Conservation (phyloP, 1,140 invertebrate genomes). For the Contarinia nasturtii region DNA sequence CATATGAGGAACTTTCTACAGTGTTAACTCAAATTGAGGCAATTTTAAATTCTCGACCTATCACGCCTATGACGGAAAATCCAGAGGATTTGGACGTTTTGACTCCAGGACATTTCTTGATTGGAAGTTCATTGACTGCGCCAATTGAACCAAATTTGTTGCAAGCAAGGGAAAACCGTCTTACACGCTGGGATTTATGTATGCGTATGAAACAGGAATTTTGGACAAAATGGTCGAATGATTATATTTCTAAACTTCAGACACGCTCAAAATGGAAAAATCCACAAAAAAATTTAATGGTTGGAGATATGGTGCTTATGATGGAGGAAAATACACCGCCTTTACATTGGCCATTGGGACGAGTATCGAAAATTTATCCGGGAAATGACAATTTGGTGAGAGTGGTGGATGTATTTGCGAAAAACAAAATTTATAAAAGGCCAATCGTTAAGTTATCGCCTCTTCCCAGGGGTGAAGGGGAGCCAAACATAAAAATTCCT, state of each 20-base stretch:
- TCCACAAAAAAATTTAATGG: constrained; percentile 5
- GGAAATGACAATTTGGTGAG: constrained; percentile 11
- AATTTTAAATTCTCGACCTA: constrained; percentile 14
- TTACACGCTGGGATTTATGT: constrained; percentile 10
- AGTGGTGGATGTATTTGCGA: constrained; percentile 8
- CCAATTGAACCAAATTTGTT: constrained; percentile 5
- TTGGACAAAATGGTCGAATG: constrained; percentile 11
- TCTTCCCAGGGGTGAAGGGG: no score
- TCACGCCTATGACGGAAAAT: constrained; percentile 11
- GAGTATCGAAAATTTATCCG: constrained; percentile 6
- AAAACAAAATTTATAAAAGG: no score
- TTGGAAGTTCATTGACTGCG: constrained; percentile 11
- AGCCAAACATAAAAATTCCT: no score
- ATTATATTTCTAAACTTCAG: constrained; percentile 9
- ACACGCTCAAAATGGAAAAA: constrained; percentile 10
- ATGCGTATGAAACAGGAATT: constrained; percentile 7
- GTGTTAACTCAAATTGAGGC: constrained; percentile 14
- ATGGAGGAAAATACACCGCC: constrained; percentile 10
- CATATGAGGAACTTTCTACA: constrained; percentile 12
- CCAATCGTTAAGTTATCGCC: no score
- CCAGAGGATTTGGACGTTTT: constrained; percentile 13
- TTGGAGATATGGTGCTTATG: constrained; percentile 9
- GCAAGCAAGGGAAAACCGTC: constrained; percentile 2
- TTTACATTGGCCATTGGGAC: constrained; percentile 10
- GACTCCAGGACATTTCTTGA: constrained; percentile 23